Evolutionary conservation across 2,113 vertebrate genomes (phyloP).

Genomic region (Melanocharis versteri): DNA sequence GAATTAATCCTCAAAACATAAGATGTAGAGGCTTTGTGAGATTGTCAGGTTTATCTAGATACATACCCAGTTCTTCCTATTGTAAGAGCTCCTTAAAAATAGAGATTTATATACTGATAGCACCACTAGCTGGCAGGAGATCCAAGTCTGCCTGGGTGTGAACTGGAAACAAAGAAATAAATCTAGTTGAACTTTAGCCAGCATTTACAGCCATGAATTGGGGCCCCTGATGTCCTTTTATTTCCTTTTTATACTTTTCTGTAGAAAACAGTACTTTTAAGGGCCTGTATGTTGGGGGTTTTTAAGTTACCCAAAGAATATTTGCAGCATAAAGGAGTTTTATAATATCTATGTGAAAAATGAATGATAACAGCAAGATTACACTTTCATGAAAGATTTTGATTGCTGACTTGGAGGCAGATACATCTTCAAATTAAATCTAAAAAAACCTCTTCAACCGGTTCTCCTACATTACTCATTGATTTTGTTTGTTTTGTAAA

Average conservation of each 20-base stretch:
- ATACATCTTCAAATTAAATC: neutral
- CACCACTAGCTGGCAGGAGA: neutral
- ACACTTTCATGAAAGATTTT: neutral
- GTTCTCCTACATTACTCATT: neutral
- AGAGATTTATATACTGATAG: neutral
- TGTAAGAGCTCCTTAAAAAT: neutral
- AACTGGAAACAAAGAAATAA: neutral
- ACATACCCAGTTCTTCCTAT: neutral
- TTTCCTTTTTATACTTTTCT: neutral
- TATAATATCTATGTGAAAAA: neutral
- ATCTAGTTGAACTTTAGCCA: neutral
- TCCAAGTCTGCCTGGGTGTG: neutral
- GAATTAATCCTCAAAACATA: neutral
- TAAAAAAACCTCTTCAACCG: neutral
- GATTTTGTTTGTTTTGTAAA: conserved; percentile 18
- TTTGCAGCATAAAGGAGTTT: neutral
- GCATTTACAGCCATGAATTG: neutral
- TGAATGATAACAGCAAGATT: neutral
- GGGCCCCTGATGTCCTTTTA: neutral
- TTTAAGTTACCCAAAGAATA: neutral
- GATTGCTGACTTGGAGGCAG: neutral
- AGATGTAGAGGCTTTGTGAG: neutral
- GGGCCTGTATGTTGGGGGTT: neutral
- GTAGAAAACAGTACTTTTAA: neutral
- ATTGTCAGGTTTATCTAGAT: neutral